Evolutionary conservation across 2,797 vertebrate genomes (phyloP).

Genomic region (Sebastes itinus): DNA sequence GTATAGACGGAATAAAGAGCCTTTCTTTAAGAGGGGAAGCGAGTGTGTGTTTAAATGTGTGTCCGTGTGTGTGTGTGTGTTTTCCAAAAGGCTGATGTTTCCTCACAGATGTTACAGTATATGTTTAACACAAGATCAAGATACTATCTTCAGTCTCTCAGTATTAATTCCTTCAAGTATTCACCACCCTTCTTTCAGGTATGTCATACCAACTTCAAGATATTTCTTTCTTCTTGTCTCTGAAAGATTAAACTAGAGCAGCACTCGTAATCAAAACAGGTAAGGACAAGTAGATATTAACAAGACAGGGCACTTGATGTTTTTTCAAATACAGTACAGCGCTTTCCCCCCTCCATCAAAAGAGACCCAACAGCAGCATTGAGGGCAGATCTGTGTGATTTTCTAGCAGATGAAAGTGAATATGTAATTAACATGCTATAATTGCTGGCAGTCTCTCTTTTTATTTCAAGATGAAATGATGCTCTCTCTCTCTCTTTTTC

Average conservation of each 20-base stretch:
- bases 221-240: background rate
- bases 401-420: constrained; percentile 90
- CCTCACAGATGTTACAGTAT: background rate
- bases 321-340: constrained; percentile 43
- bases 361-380: constrained; percentile 39
- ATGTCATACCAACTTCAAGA: background rate
- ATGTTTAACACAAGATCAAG: background rate
- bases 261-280: constrained; percentile 22
- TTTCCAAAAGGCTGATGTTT: background rate
- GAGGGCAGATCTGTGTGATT: constrained; percentile 55
- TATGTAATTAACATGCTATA: constrained; percentile 92
- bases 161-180: background rate
- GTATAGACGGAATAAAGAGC: constrained; percentile 15
- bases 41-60: background rate
- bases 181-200: background rate
- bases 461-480: constrained; percentile 94
- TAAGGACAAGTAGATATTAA: constrained; percentile 41
- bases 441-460: constrained; percentile 92
- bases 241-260: constrained; percentile 19
- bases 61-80: background rate
- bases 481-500: constrained; percentile 67
- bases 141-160: too few species aligned
- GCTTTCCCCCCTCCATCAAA: constrained; percentile 25
- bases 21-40: constrained; percentile 11
- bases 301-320: constrained; percentile 34